These are phyloP conservation scores for Chrysodeixis includens DNA, from an alignment of 2,888 invertebrate genomes.

Conservation along the genomic window DNA sequence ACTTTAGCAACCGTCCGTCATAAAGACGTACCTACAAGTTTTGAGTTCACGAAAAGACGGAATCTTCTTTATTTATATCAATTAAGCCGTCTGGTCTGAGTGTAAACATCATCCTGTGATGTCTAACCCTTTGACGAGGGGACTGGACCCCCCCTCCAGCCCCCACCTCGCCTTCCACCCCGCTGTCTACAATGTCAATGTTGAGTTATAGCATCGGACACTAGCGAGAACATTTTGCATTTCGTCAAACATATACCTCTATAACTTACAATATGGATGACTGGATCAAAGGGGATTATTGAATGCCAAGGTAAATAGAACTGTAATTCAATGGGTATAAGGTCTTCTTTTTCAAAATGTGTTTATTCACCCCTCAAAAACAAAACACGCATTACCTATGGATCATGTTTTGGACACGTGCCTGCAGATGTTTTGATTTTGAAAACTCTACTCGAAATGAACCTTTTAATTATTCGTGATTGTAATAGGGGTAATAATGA, in stretches of 20 bases:
- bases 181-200: conserved; percentile 1
- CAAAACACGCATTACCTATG: neutral
- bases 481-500: no score
- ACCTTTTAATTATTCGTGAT: no score
- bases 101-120: neutral
- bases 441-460: no score
- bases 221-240: neutral
- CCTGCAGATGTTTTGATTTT: neutral
- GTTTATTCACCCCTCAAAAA: neutral
- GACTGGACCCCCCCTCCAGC: no score
- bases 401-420: neutral
- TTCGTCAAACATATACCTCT: neutral
- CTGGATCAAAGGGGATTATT: neutral
- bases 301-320: neutral
- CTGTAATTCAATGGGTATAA: neutral
- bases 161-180: no score
- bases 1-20: no score
- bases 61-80: neutral
- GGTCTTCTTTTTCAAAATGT: neutral
- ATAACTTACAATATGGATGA: neutral
- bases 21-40: no score
- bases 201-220: neutral
- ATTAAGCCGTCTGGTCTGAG: neutral
- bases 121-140: neutral
- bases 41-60: no score